phyloP scores from a whole-genome alignment of 2,888 invertebrate genomes.

The Plagiodera versicolora region DNA sequence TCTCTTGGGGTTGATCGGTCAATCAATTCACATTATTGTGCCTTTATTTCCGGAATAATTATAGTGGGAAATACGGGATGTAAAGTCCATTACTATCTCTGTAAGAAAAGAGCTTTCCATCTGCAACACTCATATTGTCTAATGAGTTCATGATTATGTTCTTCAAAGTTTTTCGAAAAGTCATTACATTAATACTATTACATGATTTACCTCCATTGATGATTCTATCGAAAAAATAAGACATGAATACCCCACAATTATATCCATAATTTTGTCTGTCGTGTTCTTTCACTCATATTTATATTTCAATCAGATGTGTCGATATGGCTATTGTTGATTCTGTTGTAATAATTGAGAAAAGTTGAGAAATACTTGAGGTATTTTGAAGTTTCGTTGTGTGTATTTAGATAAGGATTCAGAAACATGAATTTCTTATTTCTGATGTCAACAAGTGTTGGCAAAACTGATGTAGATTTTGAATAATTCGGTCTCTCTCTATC shows the following conservation, averaged over 20 bases:
- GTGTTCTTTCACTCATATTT: constrained; percentile 2
- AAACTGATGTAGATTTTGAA: constrained; percentile 8
- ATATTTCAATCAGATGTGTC: not conserved
- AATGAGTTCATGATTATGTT: not conserved
- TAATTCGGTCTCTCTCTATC: not conserved
- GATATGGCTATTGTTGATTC: constrained; percentile 1
- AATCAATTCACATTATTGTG: no score
- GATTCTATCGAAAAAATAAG: constrained; percentile 8
- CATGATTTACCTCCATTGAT: not conserved
- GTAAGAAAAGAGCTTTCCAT: no score
- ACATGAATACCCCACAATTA: constrained; percentile 7
- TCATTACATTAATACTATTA: constrained; percentile 1
- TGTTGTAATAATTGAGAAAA: not conserved
- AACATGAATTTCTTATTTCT: constrained; percentile 4
- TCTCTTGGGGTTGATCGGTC: no score
- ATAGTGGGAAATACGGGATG: no score
- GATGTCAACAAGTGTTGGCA: constrained; percentile 10
- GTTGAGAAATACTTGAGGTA: constrained; percentile 4
- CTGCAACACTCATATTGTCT: constrained; percentile 4
- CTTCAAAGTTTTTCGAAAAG: constrained; percentile 1
- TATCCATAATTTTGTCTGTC: not conserved
- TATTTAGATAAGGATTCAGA: constrained; percentile 10
- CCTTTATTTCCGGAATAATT: no score
- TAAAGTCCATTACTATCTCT: no score
- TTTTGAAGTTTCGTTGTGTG: not conserved